Percentiles rank a stretch among this genome's conserved stretches.
These are phyloP conservation scores for Jordanella pulchra DNA, from an alignment of 2,797 vertebrate species.

Conservation along the genomic window DNA sequence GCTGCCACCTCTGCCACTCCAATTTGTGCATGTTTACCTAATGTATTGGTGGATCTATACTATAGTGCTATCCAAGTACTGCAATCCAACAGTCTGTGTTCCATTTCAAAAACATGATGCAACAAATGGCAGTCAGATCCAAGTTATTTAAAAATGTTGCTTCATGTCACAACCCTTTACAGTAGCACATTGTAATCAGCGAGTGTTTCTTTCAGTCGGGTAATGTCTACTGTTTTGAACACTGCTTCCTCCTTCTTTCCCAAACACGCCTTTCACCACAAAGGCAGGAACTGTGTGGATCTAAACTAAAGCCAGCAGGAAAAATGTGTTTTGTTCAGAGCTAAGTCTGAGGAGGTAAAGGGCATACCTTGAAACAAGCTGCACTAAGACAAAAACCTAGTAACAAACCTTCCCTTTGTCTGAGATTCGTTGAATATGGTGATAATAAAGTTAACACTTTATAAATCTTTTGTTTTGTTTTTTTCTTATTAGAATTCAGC, in stretches of 20 bases:
- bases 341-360: slow-evolving; percentile 60
- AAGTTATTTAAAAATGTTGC: not conserved
- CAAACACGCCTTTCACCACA: slow-evolving; percentile 61
- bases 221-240: slow-evolving; percentile 47
- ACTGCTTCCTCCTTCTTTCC: slow-evolving; percentile 56
- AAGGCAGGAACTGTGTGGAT: slow-evolving; percentile 70
- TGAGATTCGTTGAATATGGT: slow-evolving; percentile 12
- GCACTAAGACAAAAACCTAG: slow-evolving; percentile 44
- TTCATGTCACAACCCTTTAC: not conserved
- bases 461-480: not conserved
- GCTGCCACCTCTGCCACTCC: not conserved
- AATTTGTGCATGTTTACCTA: not conserved
- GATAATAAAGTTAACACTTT: not conserved
- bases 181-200: slow-evolving; percentile 4
- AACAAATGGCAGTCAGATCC: not conserved
- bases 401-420: slow-evolving; percentile 20
- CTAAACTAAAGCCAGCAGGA: slow-evolving; percentile 56
- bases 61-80: not conserved
- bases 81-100: not conserved
- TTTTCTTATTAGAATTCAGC: not conserved
- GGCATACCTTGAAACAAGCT: slow-evolving; percentile 52
- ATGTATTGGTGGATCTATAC: not conserved
- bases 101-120: not conserved
- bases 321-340: slow-evolving; percentile 60
- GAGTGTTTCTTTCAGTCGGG: slow-evolving; percentile 20